A percentile compares a stretch with the other conserved stretches of the same genome.
These are phyloP conservation scores for Saccopteryx bilineata DNA, from an alignment of 2,113 vertebrate species.

Conservation along the genomic window DNA sequence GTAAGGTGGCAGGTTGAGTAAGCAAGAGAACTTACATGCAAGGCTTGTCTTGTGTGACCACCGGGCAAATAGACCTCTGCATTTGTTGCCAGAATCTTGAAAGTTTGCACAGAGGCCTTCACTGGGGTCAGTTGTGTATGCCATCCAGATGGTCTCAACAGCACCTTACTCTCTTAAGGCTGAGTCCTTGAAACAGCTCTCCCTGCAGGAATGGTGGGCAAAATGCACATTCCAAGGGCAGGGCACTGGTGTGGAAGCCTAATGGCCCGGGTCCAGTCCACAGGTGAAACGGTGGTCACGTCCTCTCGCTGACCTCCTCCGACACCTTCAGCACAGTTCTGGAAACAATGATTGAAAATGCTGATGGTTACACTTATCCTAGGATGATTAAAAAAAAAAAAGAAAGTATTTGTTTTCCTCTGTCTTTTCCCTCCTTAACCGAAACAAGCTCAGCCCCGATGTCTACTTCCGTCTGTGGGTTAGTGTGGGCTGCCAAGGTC, in stretches of 20 bases:
- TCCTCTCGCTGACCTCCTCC: background rate
- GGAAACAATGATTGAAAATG: constrained; percentile 6
- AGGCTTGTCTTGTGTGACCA: background rate
- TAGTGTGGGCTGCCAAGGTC: background rate
- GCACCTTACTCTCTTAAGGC: background rate
- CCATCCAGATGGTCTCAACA: background rate
- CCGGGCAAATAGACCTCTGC: too few species aligned
- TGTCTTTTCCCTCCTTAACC: background rate
- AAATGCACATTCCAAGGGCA: background rate
- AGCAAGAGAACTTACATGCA: background rate
- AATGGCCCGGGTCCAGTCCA: background rate
- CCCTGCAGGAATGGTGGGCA: background rate
- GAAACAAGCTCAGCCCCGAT: background rate
- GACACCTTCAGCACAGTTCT: background rate
- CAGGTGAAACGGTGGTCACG: background rate
- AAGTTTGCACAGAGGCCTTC: background rate
- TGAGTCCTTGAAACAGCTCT: background rate
- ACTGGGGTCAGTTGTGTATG: background rate
- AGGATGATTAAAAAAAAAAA: background rate
- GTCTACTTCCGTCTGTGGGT: background rate
- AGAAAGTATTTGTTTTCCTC: background rate
- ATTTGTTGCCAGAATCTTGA: background rate
- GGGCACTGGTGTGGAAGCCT: background rate
- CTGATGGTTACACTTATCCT: background rate
- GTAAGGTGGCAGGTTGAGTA: background rate